Percentiles rank a stretch among this genome's conserved stretches.
phyloP scores from a whole-genome alignment of 2,113 vertebrate species.

The Osmerus eperlanus region DNA sequence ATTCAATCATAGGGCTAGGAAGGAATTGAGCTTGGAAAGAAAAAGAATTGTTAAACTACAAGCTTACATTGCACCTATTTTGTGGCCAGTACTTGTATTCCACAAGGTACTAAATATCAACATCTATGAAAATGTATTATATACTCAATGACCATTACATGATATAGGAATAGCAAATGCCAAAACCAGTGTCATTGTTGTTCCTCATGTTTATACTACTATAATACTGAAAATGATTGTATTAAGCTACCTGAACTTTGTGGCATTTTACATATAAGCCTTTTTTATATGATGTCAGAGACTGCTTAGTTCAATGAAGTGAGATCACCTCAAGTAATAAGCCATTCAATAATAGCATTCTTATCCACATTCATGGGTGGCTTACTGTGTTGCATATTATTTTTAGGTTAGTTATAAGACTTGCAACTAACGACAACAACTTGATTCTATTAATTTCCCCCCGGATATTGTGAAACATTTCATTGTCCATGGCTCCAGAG shows the following conservation, averaged over 20 bases:
- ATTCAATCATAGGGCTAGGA: slow-evolving; percentile 62
- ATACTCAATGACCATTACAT: slow-evolving; percentile 33
- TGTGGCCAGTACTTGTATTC: slow-evolving; percentile 34
- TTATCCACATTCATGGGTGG: slow-evolving; percentile 17
- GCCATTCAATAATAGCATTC: slow-evolving; percentile 35
- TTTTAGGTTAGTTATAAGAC: slow-evolving; percentile 1
- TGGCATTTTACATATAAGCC: slow-evolving; percentile 23
- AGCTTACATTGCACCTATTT: slow-evolving; percentile 24
- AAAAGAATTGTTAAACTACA: not conserved
- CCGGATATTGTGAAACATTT: slow-evolving; percentile 10
- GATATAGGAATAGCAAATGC: slow-evolving; percentile 34
- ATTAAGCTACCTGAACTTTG: slow-evolving; percentile 42
- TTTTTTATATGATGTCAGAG: slow-evolving; percentile 44
- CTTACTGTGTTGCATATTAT: slow-evolving; percentile 14
- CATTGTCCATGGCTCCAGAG: not conserved
- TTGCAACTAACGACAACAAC: not conserved
- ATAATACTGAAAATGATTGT: slow-evolving; percentile 45
- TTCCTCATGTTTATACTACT: slow-evolving; percentile 38
- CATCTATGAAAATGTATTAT: slow-evolving; percentile 25
- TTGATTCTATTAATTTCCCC: not conserved
- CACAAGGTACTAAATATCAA: slow-evolving; percentile 29
- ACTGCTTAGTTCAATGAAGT: not conserved
- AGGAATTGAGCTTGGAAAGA: slow-evolving; percentile 44
- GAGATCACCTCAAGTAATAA: slow-evolving; percentile 30
- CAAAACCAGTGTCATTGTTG: slow-evolving; percentile 27